Percentiles rank a stretch among this genome's conserved stretches.
These are phyloP conservation scores for Caerostris extrusa DNA, from an alignment of 1,140 invertebrate species.

Conservation along the genomic window DNA sequence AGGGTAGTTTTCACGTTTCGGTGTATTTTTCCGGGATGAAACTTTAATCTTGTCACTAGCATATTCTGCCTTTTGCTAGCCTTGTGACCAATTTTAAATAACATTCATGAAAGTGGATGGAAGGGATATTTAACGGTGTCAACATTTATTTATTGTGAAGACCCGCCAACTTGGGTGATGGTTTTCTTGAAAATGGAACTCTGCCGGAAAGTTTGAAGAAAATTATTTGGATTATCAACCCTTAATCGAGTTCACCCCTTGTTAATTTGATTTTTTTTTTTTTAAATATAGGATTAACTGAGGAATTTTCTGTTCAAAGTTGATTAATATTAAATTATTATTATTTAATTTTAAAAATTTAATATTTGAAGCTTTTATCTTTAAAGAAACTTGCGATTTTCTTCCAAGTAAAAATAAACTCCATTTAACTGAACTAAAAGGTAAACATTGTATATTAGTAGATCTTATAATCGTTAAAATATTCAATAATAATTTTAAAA, in stretches of 20 bases:
- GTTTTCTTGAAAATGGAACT: not conserved
- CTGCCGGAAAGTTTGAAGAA: not conserved
- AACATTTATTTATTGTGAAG: not conserved
- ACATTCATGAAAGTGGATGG: not conserved
- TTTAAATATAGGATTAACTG: no score
- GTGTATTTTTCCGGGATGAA: constrained; percentile 40
- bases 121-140: not conserved
- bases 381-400: not conserved
- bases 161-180: not conserved
- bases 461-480: no score
- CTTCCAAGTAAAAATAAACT: not conserved
- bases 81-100: not conserved
- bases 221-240: not conserved
- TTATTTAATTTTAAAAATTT: not conserved
- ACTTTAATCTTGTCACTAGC: constrained; percentile 66
- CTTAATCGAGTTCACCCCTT: no score
- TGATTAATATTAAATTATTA: not conserved
- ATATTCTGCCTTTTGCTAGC: constrained; percentile 1
- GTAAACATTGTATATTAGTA: no score
- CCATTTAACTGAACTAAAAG: no score
- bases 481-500: no score
- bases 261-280: no score
- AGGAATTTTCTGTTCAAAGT: no score
- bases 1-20: constrained; percentile 55
- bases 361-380: not conserved